Percentiles rank a stretch among this genome's conserved stretches.
Conservation (phyloP, 2,797 vertebrate species). For the Octomys mimax region DNA sequence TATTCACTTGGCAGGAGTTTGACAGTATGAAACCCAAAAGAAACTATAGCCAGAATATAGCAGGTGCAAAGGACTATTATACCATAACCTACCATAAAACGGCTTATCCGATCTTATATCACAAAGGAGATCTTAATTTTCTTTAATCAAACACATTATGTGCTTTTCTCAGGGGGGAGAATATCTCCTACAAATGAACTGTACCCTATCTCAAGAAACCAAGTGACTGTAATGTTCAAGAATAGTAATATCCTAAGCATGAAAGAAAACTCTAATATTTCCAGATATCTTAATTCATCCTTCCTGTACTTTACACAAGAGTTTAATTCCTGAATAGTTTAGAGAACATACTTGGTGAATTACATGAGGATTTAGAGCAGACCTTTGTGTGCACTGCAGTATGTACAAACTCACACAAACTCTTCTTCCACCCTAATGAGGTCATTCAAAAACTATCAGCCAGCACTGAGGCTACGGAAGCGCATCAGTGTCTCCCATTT, state of each 20-base stretch:
- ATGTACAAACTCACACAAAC: not conserved
- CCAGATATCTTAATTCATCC: conserved; percentile 27
- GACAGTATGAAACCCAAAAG: conserved; percentile 81
- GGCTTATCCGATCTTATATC: conserved; percentile 2
- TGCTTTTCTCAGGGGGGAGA: conserved; percentile 54
- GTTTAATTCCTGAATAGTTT: conserved; percentile 22
- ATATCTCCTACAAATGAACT: conserved; percentile 25
- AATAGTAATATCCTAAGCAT: conserved; percentile 62
- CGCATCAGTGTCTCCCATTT: not conserved
- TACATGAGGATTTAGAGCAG: not conserved
- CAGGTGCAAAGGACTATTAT: conserved; percentile 79
- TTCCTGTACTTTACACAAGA: not conserved
- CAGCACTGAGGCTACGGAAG: not conserved
- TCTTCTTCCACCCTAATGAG: not conserved
- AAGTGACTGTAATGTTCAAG: conserved; percentile 1
- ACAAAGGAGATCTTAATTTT: conserved; percentile 82
- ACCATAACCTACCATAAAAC: conserved; percentile 63
- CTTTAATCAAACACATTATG: conserved; percentile 53
- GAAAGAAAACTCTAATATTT: conserved; percentile 55
- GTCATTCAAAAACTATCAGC: not conserved
- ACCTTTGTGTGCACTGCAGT: not conserved
- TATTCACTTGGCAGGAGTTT: conserved; percentile 65
- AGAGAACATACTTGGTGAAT: not conserved
- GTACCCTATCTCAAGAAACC: not conserved
- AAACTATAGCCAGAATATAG: conserved; percentile 83